These are phyloP conservation scores for Lerista edwardsae DNA, from an alignment of 2,797 vertebrate genomes.

Conservation along the genomic window DNA sequence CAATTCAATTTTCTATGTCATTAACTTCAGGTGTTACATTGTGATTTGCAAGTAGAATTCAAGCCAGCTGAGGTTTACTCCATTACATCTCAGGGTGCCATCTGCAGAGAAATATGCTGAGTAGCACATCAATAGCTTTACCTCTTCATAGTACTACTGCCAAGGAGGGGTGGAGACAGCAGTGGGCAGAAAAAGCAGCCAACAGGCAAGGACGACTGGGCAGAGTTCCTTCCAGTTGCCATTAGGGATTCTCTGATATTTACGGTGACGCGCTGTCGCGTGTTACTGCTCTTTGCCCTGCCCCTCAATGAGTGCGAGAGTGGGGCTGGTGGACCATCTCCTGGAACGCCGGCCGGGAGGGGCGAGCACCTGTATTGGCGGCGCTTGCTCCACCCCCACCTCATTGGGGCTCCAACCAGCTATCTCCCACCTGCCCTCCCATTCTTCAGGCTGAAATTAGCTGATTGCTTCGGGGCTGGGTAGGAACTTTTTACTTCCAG, in stretches of 20 bases:
- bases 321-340: too few relatives aligned
- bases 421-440: too few relatives aligned
- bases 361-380: too few relatives aligned
- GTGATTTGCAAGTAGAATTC: constrained; percentile 20
- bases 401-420: too few relatives aligned
- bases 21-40: constrained; percentile 16
- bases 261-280: too few relatives aligned
- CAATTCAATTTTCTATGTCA: constrained; percentile 33
- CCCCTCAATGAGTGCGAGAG: too few relatives aligned
- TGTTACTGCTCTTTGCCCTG: too few relatives aligned
- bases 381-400: too few relatives aligned
- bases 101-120: constrained; percentile 8
- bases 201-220: neutral
- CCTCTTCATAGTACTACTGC: neutral
- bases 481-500: too few relatives aligned
- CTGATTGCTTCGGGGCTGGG: too few relatives aligned
- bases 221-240: neutral
- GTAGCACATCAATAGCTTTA: neutral
- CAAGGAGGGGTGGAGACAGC: neutral
- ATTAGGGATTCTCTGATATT: neutral
- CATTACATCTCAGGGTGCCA: neutral
- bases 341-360: too few relatives aligned
- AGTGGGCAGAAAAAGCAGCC: neutral
- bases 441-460: too few relatives aligned
- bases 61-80: constrained; percentile 1